Base-by-base conservation (phyloP, 1,140 invertebrate species). In the Liolophura sinensis region DNA sequence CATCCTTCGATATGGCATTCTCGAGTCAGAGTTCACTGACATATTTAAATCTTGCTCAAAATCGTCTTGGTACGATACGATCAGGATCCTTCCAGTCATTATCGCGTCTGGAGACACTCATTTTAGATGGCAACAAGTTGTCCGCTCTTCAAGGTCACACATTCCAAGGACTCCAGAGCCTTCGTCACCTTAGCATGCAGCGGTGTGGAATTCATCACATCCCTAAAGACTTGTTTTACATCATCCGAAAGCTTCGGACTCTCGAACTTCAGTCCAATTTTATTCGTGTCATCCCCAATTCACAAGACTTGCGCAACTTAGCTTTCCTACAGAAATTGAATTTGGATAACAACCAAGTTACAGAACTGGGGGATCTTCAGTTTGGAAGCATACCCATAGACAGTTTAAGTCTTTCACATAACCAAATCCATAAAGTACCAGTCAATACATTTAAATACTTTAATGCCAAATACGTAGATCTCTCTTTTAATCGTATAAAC, bases 191-290 rank as follows among this genome's bases (percentile, higher is more conserved):
- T 7, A 69, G 56, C 25, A 47, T 73, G n/a, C 55, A 74, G 46
- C 63, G 67, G 24, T 77, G 75, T 64, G 64, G 62, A 25, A 62
- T 79, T 40, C 62, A 57, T 25, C 25, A 49, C 0, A 65, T 79
- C 6, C 58, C 67, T 11, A 62, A 52, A 56, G 72, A 74, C 52
- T 56, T 78, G 24, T 73, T 79, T 47, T 46, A 47, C 16, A 61
- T 60, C 46, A 67, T 73, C 51, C 60, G 64, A 7, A 61, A 59
- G n/a, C 24, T 79, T 22, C 50, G 47, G 22, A 55, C 55, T 18
- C 54, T 79, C 31, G 72, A 77, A 48, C 61, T 77, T 18, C 74
- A 73, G 16, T 52, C 65, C n/a, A 79, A 79, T 48, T 62, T 61
- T 25, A 60, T 79, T 9, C 61, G 27, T 20, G 12, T 50, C 11